A percentile compares a stretch with the other conserved stretches of the same genome.
These are phyloP conservation scores for Zosterops hypoxanthus DNA, from an alignment of 2,113 vertebrate genomes.

Conservation along the genomic window DNA sequence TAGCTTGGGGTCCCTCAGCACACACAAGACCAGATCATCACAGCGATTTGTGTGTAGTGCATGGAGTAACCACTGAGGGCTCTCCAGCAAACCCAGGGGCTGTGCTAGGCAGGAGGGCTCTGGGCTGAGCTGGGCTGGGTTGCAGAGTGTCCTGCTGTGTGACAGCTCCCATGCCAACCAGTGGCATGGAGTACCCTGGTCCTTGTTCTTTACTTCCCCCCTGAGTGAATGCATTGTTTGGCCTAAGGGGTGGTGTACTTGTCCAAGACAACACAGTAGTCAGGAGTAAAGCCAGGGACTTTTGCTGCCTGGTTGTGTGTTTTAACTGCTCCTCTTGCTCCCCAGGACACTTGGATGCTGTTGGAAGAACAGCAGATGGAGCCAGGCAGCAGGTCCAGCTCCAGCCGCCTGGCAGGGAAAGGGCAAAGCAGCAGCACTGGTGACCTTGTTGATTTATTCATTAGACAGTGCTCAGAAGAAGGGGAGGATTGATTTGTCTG, in stretches of 20 bases:
- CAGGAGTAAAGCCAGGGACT: neutral
- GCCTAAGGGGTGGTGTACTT: neutral
- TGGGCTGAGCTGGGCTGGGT: neutral
- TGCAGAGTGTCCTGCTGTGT: accelerated
- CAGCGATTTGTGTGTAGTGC: neutral
- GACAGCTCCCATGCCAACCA: neutral
- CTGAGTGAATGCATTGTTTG: neutral
- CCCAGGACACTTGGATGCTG: neutral
- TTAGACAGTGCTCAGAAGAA: conserved; percentile 52
- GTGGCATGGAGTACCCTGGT: neutral
- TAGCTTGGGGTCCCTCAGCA: neutral
- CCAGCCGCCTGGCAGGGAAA: conserved; percentile 22
- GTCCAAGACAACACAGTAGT: neutral
- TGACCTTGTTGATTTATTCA: conserved; percentile 73
- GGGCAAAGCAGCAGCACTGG: conserved; percentile 19
- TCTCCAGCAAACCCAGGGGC: neutral
- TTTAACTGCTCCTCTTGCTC: neutral
- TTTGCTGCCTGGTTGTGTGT: neutral
- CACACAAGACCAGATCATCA: neutral
- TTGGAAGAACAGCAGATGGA: conserved; percentile 16
- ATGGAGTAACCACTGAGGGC: neutral
- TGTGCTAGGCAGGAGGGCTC: neutral
- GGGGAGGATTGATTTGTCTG: conserved; percentile 71
- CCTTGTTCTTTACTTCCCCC: neutral
- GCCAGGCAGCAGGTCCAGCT: conserved; percentile 19